Evolutionary conservation across 1,140 invertebrate genomes (phyloP), one percentile per base, ranked within the genome.

Genomic region (Tachypleus tridentatus): DNA sequence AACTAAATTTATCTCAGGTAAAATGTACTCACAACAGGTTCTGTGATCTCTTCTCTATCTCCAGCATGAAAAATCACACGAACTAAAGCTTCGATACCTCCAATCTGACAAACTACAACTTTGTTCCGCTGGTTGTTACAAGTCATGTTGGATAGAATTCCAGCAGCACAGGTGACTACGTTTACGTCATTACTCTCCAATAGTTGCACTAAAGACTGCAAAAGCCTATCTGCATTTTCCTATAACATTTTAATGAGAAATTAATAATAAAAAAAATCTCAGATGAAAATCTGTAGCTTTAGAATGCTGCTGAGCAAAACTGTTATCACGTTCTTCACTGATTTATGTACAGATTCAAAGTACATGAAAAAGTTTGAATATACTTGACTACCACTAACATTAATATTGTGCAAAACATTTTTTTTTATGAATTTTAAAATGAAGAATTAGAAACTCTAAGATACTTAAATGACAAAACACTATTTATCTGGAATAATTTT

Each of bases 101-200:
- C 75, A 11, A 76, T 72, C 64, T 78, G 74, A 64, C 11, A 50
- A n/a, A 78, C 75, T 11, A 71, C 76, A 52, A 77, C 71, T 70
- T 81, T 81, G 72, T 81, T 81, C 49, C 74, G 65, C 62, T 77
- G 74, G 70, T 82, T 81, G 71, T 81, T 82, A 70, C 80, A 82
- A 8, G 80, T 81, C 64, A 81, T 70, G 68, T 81, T 81, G 10
- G 80, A 81, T 50, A 81, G 67, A 66, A 81, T 81, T 51, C 80
- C 80, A 64, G 79, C 78, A 50, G 77, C 74, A 73, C 80, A 82
- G 4, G 77, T 77, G 49, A 81, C 76, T 3, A 61, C 10, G 3
- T 61, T 61, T n/a, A 61, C 51, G 4, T 61, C 29, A 11, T 61
- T 49, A 47, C 49, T 75, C 11, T 72, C 49, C 7, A 81, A 69